Evolutionary conservation across 2,888 invertebrate genomes (phyloP).

Genomic region (Lepidonotus clava): DNA sequence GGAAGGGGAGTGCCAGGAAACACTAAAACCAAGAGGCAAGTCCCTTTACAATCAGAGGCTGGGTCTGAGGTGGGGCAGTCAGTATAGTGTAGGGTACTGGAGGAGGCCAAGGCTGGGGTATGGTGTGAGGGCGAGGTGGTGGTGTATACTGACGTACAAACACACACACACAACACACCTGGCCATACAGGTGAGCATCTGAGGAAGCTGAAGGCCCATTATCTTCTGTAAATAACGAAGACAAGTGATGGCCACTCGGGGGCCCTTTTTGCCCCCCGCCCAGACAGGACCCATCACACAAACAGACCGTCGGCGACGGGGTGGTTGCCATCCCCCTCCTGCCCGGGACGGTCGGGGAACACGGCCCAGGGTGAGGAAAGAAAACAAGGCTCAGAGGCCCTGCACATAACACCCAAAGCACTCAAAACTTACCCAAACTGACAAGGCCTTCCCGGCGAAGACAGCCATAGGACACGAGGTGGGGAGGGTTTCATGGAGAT

Average conservation of each 20-base stretch:
- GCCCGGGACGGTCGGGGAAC: background rate
- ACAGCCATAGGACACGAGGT: background rate
- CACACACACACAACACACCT: background rate
- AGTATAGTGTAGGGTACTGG: too few species aligned
- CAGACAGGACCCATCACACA: constrained; percentile 10
- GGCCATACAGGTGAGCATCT: constrained; percentile 5
- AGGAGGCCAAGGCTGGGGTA: too few species aligned
- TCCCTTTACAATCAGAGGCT: too few species aligned
- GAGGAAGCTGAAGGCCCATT: background rate
- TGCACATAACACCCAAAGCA: background rate
- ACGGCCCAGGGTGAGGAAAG: background rate
- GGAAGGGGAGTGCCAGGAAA: too few species aligned
- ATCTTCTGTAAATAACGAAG: constrained; percentile 5
- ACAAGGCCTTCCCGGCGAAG: background rate
- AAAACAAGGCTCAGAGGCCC: background rate
- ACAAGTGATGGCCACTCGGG: background rate
- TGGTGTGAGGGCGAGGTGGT: too few species aligned
- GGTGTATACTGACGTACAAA: background rate
- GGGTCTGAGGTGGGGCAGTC: too few species aligned
- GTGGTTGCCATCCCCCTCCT: background rate
- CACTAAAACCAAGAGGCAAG: too few species aligned
- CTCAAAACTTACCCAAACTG: background rate
- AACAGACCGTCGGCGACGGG: background rate
- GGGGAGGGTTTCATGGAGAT: background rate
- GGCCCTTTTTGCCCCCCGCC: background rate